phyloP scores from a whole-genome alignment of 1,140 invertebrate genomes.

The Ceratitis capitata region DNA sequence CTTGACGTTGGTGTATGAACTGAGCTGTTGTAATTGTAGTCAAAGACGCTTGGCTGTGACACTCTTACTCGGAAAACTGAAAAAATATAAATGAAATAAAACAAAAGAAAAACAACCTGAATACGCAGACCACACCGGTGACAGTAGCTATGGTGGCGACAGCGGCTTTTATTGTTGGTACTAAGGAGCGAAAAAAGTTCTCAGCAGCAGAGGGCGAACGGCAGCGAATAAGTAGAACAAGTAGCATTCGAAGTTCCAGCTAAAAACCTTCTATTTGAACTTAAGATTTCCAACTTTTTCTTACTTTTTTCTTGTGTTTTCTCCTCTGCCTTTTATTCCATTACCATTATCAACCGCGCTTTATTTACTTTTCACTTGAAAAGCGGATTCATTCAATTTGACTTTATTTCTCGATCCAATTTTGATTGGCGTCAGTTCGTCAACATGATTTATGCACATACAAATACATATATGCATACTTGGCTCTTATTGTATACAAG shows the following conservation, averaged over 20 bases:
- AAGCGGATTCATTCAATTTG: not conserved
- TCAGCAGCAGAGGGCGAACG: not conserved
- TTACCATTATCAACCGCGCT: not conserved
- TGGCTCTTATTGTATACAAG: too few species aligned
- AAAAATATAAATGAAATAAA: not conserved
- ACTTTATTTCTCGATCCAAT: not conserved
- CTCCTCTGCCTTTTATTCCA: not conserved
- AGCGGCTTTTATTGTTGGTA: not conserved
- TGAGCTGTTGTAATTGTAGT: not conserved
- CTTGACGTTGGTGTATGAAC: not conserved
- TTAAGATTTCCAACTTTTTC: not conserved
- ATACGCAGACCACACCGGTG: not conserved
- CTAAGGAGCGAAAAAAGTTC: not conserved
- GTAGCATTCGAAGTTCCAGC: not conserved
- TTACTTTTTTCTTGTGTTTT: too few species aligned
- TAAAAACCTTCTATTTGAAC: not conserved
- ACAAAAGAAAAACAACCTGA: not conserved
- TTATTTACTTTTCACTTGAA: conserved; percentile 1
- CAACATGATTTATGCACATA: not conserved
- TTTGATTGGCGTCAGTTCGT: not conserved
- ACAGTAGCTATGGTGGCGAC: not conserved
- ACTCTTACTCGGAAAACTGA: too few species aligned
- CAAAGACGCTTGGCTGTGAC: not conserved
- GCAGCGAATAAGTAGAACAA: not conserved
- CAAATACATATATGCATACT: not conserved